Evolutionary conservation across 2,113 vertebrate species (phyloP), one percentile per base, ranked within the genome.

Genomic region (Conger conger): DNA sequence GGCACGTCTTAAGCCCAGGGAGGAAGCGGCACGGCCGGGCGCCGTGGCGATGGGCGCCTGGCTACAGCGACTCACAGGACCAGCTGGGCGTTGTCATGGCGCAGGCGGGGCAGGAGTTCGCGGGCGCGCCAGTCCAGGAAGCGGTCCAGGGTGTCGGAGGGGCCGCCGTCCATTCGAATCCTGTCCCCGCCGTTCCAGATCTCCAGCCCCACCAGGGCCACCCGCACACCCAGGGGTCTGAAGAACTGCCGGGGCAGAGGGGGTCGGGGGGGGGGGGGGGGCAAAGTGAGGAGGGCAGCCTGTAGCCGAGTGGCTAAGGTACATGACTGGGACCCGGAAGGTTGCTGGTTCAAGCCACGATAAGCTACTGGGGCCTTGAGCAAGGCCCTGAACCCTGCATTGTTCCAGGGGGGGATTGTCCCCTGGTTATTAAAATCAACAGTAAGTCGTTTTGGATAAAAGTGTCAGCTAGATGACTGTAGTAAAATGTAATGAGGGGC

Each of bases 61-160:
- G 33, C 16, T 40, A n/a, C 20, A 27, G 15, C 5, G 68, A 84
- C 96, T 94, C 93, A 99, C 97, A 96, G 97, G 85, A 99, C 88
- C 6, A 99, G 96, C 92, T 99, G 98, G 2, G 97, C 97, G 0
- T 96, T 99, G 94, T 99, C 98, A 0, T 99, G 97, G 17, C 92
- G 94, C 37, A 97, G 88, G 9, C 92, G 93, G 0, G 95, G 96
- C 83, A 99, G 93, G 83, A 99, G 91, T 36, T 97, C 94, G 13
- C 90, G 83, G 76, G 0, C 93, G 40, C 97, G 94, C 98, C 98
- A 99, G 20, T 82, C 92, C 89, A 99, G 95, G 90, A 99, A 98
- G 85, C 91, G 94, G 90, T 95, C 93, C 1, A 99, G 93, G 0
- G 94, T 94, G 0, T 95, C 90, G 0, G 89, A 91, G 0, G 96